Base-by-base conservation (phyloP, 35 echinoderm and acorn worm genomes). In the Amphiura filiformis region DNA sequence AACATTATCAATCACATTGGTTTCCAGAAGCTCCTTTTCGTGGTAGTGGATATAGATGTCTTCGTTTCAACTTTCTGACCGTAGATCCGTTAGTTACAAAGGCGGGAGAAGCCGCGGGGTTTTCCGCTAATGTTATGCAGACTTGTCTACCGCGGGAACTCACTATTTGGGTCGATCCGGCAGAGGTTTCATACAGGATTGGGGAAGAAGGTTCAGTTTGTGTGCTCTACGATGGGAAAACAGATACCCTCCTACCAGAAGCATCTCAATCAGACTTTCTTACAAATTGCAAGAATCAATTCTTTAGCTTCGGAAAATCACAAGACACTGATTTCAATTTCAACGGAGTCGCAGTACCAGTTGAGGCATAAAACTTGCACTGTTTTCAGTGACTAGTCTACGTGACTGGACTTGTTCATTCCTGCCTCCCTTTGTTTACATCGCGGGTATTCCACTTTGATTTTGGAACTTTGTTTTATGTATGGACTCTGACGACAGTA, bases 171-270 rank as follows among this genome's bases (percentile, higher is more conserved):
- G 57, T 94, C n/a, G 93, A 94, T 61, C 93, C 93, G 0, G 49
- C 57, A 20, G 88, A 90, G 81, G 88, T 94, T 13, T 87, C 88
- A 0, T 94, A 94, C 57, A 41, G 93, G 14, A 94, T 94, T 38
- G 93, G 93, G 12, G 88, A 94, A 65, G 93, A 90, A 82, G 93
- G 88, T 81, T 90, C 93, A 33, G 86, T 90, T 28, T 94, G 93
- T 75, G 88, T 90, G 15, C 88, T 94, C n/a, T 94, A 86, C 35
- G 93, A 94, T 78, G 81, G 91, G 9, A 37, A 37, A 18, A 64
- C 49, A 4, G 22, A 85, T n/a, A 85, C 83, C 34, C 61, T 70
- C 26, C 61, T 70, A 70, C 61, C 61, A 15, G 61, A 70, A 23
- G 9, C 61, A 70, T 7, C 61, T 70, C 61, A 70, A 70, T 13